Conservation (phyloP, 2,797 vertebrate species). For the Acipenser transmontanus region DNA sequence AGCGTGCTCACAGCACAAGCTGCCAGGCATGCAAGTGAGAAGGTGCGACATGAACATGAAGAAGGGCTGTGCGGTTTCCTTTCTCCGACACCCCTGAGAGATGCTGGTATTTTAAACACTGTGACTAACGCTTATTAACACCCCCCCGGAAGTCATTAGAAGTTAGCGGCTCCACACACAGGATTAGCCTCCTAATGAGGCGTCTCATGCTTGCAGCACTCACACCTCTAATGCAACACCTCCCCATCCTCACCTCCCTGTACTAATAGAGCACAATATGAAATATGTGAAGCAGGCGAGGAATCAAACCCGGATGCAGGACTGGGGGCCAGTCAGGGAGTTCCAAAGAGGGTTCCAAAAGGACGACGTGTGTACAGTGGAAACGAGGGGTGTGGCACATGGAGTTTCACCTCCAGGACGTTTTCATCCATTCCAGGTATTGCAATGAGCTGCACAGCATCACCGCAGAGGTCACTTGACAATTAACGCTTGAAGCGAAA, state of each 20-base stretch:
- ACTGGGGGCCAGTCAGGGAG: no score
- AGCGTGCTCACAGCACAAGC: no score
- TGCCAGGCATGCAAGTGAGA: constrained; percentile 1
- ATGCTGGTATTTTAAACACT: constrained; percentile 41
- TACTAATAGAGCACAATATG: constrained; percentile 6
- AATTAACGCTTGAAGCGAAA: no score
- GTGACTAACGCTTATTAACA: constrained; percentile 60
- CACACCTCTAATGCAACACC: background rate
- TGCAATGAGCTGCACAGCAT: no score
- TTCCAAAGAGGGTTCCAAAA: no score
- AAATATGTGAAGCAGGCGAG: background rate
- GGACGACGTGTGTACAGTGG: no score
- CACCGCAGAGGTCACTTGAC: no score
- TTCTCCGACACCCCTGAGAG: constrained; percentile 29
- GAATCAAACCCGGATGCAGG: background rate
- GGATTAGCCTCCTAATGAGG: background rate
- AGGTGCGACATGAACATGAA: constrained; percentile 25
- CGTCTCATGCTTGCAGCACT: background rate
- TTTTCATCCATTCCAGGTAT: no score
- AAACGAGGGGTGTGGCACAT: no score
- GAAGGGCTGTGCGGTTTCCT: constrained; percentile 31
- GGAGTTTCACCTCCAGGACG: no score
- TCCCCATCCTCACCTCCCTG: background rate
- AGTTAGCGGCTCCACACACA: constrained; percentile 10
- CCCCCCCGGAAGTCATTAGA: constrained; percentile 54